Conservation (phyloP, 2,888 invertebrate genomes). For the Oasisia sp. region DNA sequence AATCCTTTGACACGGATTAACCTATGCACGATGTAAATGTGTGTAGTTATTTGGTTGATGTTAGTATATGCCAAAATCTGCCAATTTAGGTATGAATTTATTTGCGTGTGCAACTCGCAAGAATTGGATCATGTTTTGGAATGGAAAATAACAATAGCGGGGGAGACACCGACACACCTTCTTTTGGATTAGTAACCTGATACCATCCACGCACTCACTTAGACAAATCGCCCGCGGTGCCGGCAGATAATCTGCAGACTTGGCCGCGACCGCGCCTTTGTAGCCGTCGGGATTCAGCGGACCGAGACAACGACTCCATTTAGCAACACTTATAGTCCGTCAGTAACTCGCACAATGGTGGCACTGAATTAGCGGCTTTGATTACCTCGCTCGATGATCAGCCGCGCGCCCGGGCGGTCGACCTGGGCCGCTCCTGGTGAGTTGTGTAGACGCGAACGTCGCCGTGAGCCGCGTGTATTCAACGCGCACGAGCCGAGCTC, state of each 20-base stretch:
- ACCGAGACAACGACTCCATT: background rate
- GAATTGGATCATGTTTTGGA: no score
- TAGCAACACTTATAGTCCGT: background rate
- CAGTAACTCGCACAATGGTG: background rate
- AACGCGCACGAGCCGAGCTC: background rate
- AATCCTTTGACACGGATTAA: no score
- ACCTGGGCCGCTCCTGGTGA: background rate
- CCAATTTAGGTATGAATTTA: no score
- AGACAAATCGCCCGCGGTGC: background rate
- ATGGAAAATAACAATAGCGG: background rate
- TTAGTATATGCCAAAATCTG: no score
- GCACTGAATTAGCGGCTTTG: background rate
- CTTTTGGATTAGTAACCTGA: background rate
- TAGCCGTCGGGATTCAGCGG: background rate
- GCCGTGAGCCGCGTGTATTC: background rate
- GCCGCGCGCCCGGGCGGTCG: background rate
- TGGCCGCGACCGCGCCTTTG: background rate
- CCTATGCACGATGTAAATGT: no score
- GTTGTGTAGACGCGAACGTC: background rate
- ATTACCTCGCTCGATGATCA: background rate
- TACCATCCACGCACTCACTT: background rate
- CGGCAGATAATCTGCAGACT: background rate
- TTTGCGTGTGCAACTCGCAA: no score
- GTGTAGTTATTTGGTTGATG: no score
- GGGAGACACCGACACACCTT: background rate